phyloP scores from a whole-genome alignment of 2,888 invertebrate species.

The Noctua janthe region DNA sequence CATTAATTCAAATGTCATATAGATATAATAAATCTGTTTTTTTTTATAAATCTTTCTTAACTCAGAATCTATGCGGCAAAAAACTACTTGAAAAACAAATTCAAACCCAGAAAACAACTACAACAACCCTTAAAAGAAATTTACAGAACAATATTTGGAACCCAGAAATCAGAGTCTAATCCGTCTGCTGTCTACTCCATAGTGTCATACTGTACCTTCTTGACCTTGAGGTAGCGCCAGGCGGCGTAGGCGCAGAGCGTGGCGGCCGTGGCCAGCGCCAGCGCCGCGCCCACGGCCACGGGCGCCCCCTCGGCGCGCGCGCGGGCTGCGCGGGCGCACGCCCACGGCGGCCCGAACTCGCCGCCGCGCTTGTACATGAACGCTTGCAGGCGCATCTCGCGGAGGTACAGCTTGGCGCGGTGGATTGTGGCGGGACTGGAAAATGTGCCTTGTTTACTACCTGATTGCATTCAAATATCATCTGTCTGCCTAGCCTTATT shows the following conservation, averaged over 20 bases:
- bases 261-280: conserved; percentile 95
- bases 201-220: conserved; percentile 67
- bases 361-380: conserved; percentile 96
- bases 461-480: neutral
- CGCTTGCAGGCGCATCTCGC: conserved; percentile 95
- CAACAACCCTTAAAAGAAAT: conserved; percentile 25
- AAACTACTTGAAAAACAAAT: conserved; percentile 39
- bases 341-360: conserved; percentile 92
- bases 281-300: conserved; percentile 93
- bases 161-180: conserved; percentile 10
- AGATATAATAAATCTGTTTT: conserved; percentile 28
- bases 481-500: neutral
- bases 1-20: conserved; percentile 63
- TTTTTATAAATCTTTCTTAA: conserved; percentile 17
- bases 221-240: conserved; percentile 82
- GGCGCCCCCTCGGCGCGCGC: conserved; percentile 95
- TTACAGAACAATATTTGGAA: conserved; percentile 10
- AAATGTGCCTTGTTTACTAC: neutral
- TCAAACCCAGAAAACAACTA: conserved; percentile 8
- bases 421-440: conserved; percentile 84
- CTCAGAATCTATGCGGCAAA: conserved; percentile 49
- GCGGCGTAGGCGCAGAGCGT: conserved; percentile 96
- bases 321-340: conserved; percentile 89
- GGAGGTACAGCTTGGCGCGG: conserved; percentile 91
- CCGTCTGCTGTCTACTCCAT: conserved; percentile 55